A percentile compares a stretch with the other conserved stretches of the same genome.
Conservation (phyloP, 2,113 vertebrate genomes). For the Pristiophorus japonicus region DNA sequence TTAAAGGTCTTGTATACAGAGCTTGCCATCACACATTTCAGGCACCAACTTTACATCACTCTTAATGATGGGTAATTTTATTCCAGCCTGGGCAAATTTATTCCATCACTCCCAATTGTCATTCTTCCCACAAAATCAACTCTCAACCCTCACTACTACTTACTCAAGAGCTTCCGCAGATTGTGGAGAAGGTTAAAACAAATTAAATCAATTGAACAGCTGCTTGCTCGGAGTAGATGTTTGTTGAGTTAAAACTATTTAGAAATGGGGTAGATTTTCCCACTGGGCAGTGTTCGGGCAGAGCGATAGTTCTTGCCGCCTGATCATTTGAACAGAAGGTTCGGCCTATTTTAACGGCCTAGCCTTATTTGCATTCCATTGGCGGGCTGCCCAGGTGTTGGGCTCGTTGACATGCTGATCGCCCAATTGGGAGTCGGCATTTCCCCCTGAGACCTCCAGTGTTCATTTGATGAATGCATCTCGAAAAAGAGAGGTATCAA, state of each 20-base stretch:
- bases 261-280: background rate
- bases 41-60: background rate
- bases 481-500: background rate
- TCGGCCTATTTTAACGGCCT: background rate
- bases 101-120: background rate
- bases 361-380: background rate
- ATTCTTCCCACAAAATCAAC: background rate
- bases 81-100: background rate
- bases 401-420: background rate
- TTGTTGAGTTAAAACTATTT: background rate
- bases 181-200: background rate
- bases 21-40: background rate
- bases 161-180: background rate
- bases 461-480: background rate
- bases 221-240: background rate
- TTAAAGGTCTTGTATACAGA: background rate
- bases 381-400: no score
- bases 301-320: background rate
- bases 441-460: background rate
- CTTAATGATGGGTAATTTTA: background rate
- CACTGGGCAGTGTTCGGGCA: no score
- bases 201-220: background rate
- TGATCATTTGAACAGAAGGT: background rate
- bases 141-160: background rate
- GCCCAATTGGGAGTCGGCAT: no score